A percentile compares a stretch with the other conserved stretches of the same genome.
phyloP scores from a whole-genome alignment of 1,140 invertebrate species.

The Bilobella aurantiaca region DNA sequence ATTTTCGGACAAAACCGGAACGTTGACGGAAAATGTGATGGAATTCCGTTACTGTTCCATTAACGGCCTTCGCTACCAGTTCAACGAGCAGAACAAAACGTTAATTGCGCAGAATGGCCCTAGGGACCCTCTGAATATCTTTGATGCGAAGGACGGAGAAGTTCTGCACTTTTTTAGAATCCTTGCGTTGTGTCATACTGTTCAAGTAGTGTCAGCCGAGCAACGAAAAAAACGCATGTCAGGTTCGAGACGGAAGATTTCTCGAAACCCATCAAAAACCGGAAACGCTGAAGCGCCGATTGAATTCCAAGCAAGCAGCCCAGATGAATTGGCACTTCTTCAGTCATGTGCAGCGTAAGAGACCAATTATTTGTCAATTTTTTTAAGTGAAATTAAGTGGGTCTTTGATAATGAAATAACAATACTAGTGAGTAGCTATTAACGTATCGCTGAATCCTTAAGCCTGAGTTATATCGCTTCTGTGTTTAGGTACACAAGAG shows the following conservation, averaged over 20 bases:
- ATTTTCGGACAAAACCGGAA: slow-evolving; percentile 64
- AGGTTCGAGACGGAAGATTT: slow-evolving; percentile 5
- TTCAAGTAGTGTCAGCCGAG: slow-evolving; percentile 47
- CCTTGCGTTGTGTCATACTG: slow-evolving; percentile 65
- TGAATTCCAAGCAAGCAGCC: slow-evolving; percentile 58
- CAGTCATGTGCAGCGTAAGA: slow-evolving; percentile 54
- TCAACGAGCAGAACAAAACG: slow-evolving; percentile 45
- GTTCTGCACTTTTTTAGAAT: slow-evolving; percentile 54
- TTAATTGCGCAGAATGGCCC: background rate
- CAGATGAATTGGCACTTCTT: slow-evolving; percentile 75
- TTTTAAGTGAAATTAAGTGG: background rate
- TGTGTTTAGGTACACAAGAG: too few species aligned
- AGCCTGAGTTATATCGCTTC: too few species aligned
- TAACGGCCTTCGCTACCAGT: slow-evolving; percentile 44
- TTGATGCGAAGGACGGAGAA: background rate
- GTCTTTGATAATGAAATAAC: too few species aligned
- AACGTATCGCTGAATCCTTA: too few species aligned
- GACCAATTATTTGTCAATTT: background rate
- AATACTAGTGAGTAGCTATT: too few species aligned
- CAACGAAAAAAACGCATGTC: slow-evolving; percentile 23
- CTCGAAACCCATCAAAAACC: slow-evolving; percentile 3
- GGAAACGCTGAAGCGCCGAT: background rate
- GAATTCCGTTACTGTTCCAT: slow-evolving; percentile 54
- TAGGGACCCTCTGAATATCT: background rate
- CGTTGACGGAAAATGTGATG: slow-evolving; percentile 62